These are phyloP conservation scores for Aldabrachelys gigantea DNA, from an alignment of 2,113 vertebrate genomes.

Conservation along the genomic window DNA sequence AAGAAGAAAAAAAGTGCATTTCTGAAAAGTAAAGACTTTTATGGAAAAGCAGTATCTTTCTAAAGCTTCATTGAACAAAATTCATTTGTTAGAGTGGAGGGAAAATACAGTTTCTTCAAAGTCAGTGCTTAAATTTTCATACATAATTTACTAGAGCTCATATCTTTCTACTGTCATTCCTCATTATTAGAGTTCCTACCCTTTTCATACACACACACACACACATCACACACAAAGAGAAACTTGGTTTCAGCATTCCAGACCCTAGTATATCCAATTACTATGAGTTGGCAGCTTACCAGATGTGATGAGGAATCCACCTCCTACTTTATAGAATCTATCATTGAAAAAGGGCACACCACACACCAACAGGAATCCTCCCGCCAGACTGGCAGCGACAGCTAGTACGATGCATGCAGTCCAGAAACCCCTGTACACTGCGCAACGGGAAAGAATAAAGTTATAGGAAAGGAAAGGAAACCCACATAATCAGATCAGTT, in stretches of 20 bases:
- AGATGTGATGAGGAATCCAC: constrained; percentile 83
- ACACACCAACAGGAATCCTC: constrained; percentile 86
- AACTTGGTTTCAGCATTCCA: neutral
- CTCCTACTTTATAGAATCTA: constrained; percentile 82
- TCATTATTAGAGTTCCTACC: neutral
- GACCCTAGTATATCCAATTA: accelerated
- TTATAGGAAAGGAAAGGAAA: neutral
- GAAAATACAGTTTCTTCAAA: neutral
- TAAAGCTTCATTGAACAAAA: neutral
- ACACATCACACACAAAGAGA: accelerated
- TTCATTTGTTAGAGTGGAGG: accelerated
- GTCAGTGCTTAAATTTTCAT: neutral
- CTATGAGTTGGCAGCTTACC: constrained; percentile 70
- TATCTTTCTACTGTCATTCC: accelerated
- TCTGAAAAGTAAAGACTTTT: neutral
- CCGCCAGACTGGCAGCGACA: constrained; percentile 76
- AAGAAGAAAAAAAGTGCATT: neutral
- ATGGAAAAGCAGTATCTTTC: neutral
- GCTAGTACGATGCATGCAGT: constrained; percentile 85
- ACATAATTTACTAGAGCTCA: neutral
- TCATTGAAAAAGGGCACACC: constrained; percentile 85
- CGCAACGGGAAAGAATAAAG: neutral
- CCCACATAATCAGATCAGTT: neutral
- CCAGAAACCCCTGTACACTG: constrained; percentile 93
- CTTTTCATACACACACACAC: neutral